phyloP scores from a whole-genome alignment of 35 echinoderm and acorn worm species.

The Diadema setosum region DNA sequence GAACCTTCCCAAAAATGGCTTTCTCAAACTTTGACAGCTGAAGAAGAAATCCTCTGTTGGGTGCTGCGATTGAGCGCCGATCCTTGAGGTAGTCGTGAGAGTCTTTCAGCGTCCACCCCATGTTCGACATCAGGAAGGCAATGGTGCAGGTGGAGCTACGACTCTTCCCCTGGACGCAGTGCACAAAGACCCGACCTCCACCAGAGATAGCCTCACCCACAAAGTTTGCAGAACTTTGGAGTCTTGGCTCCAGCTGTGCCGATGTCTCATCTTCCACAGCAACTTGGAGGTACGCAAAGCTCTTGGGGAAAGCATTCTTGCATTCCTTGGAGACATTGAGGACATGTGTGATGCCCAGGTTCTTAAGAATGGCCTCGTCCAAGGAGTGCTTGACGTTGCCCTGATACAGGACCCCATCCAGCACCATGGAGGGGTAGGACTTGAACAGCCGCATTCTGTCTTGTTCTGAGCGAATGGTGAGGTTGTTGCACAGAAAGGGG shows the following conservation, averaged over 20 bases:
- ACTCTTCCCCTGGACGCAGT: slow-evolving; percentile 86
- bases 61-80: slow-evolving; percentile 46
- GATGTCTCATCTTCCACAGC: slow-evolving; percentile 64
- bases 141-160: slow-evolving; percentile 84
- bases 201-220: slow-evolving; percentile 53
- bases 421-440: slow-evolving; percentile 82
- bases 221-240: slow-evolving; percentile 70
- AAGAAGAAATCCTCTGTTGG: slow-evolving; percentile 75
- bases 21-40: slow-evolving; percentile 77
- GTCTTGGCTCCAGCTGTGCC: slow-evolving; percentile 32
- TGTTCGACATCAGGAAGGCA: slow-evolving; percentile 89
- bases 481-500: slow-evolving; percentile 67
- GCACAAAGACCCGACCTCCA: slow-evolving; percentile 74
- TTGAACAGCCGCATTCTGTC: slow-evolving; percentile 39
- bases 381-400: slow-evolving; percentile 67
- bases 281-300: slow-evolving; percentile 74
- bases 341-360: slow-evolving; percentile 77
- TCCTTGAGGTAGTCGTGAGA: slow-evolving; percentile 65
- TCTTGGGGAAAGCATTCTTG: slow-evolving; percentile 39
- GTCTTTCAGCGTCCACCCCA: slow-evolving; percentile 63
- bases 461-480: slow-evolving; percentile 48
- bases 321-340: slow-evolving; percentile 70
- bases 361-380: slow-evolving; percentile 19
- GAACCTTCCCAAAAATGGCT: slow-evolving; percentile 58
- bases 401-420: slow-evolving; percentile 76